phyloP scores from a whole-genome alignment of 1,140 invertebrate genomes.

The Venturia canescens region DNA sequence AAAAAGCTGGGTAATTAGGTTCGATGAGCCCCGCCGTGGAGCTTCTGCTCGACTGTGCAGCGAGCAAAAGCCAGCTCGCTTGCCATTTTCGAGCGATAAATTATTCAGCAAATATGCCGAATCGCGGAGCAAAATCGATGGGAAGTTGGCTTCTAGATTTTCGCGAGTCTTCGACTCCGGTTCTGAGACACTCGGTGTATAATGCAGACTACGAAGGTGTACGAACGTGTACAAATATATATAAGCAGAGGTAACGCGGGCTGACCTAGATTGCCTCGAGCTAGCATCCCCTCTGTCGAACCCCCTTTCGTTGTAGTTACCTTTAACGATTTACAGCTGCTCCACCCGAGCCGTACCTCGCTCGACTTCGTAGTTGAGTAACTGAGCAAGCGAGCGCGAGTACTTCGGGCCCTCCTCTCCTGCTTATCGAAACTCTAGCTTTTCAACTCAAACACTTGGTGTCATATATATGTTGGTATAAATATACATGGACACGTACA shows the following conservation, averaged over 20 bases:
- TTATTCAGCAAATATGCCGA: too few relatives aligned
- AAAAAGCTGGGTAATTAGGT: too few relatives aligned
- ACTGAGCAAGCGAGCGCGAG: neutral
- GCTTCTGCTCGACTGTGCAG: too few relatives aligned
- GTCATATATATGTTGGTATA: too few relatives aligned
- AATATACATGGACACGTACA: too few relatives aligned
- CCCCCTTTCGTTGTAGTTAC: constrained; percentile 46
- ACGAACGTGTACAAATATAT: neutral
- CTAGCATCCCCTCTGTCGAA: constrained; percentile 52
- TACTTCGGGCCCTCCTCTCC: constrained; percentile 12
- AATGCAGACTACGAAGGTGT: neutral
- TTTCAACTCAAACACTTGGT: neutral
- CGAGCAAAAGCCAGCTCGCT: too few relatives aligned
- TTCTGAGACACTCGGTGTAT: too few relatives aligned
- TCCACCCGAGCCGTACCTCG: constrained; percentile 5
- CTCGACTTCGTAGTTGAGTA: constrained; percentile 22
- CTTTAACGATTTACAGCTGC: constrained; percentile 49
- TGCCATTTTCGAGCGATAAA: too few relatives aligned
- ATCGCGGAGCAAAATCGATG: too few relatives aligned
- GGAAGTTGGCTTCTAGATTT: too few relatives aligned
- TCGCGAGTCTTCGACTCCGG: too few relatives aligned
- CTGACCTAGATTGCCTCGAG: constrained; percentile 58
- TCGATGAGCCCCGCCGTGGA: too few relatives aligned
- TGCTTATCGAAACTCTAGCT: constrained; percentile 35
- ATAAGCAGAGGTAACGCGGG: neutral